Evolutionary conservation across 2,797 vertebrate species (phyloP).

Genomic region (Peromyscus eremicus): DNA sequence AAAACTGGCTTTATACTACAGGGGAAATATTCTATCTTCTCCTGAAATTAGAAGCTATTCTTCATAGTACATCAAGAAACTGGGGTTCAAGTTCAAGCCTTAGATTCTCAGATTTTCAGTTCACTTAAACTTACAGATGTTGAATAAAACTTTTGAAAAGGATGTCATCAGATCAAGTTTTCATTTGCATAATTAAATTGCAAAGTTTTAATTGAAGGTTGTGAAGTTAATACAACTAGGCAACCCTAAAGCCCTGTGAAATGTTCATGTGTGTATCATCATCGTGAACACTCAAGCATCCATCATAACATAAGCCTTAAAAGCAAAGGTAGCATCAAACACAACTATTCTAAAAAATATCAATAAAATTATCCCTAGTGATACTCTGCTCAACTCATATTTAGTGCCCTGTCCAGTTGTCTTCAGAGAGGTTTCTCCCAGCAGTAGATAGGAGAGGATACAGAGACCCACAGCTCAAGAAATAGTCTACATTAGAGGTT

Average conservation of each 20-base stretch:
- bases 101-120: not conserved
- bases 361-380: not conserved
- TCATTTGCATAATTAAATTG: conserved; percentile 8
- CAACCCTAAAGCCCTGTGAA: not conserved
- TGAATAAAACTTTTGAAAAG: not conserved
- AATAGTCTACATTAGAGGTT: not conserved
- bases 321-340: not conserved
- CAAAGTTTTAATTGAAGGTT: not conserved
- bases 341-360: not conserved
- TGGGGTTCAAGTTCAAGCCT: not conserved
- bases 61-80: not conserved
- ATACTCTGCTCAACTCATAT: not conserved
- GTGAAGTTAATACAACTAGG: not conserved
- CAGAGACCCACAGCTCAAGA: not conserved
- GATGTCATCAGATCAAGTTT: not conserved
- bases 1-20: not conserved
- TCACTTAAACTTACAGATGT: not conserved
- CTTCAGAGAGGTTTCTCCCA: not conserved
- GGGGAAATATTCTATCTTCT: not conserved
- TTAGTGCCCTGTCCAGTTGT: too few relatives aligned
- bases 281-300: not conserved
- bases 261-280: not conserved
- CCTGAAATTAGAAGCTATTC: not conserved
- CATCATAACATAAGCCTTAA: not conserved
- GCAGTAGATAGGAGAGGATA: not conserved